Conservation (phyloP, 2,113 vertebrate species). For the Ariopsis seemanni region DNA sequence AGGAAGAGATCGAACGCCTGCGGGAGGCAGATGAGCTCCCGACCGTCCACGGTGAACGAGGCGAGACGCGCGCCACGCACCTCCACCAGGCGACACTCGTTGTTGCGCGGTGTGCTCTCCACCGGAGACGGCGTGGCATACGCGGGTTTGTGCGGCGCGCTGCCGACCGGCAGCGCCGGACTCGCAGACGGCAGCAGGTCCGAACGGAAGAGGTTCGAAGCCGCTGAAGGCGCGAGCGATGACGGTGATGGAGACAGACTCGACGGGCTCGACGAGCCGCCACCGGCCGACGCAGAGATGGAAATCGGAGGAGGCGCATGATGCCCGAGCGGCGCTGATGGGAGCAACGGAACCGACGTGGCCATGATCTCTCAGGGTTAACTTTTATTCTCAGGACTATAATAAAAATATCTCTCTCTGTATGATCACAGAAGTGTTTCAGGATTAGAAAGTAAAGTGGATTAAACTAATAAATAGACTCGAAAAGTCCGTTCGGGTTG, state of each 20-base stretch:
- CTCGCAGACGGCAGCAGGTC: conserved; percentile 77
- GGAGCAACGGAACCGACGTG: conserved; percentile 84
- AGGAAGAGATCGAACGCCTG: conserved; percentile 97
- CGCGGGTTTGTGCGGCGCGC: conserved; percentile 83
- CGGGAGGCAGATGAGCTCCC: conserved; percentile 94
- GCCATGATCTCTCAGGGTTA: conserved; percentile 79
- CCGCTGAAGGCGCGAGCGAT: conserved; percentile 71
- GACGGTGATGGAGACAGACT: conserved; percentile 65
- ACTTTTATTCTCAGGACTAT: neutral
- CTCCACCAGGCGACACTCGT: conserved; percentile 97
- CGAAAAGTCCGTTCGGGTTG: neutral
- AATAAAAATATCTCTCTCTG: neutral
- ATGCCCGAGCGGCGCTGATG: conserved; percentile 81
- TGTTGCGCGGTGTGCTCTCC: conserved; percentile 98
- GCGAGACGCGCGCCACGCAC: conserved; percentile 94
- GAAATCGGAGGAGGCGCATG: conserved; percentile 82
- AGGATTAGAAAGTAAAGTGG: conserved; percentile 6
- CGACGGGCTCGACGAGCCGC: conserved; percentile 72
- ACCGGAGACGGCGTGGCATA: conserved; percentile 96
- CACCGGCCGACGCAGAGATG: conserved; percentile 70
- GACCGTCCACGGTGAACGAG: conserved; percentile 92
- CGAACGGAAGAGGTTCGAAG: conserved; percentile 81
- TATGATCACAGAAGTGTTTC: neutral
- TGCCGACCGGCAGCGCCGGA: conserved; percentile 68
- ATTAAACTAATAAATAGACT: neutral